Conservation (phyloP, 2,888 invertebrate species). For the Caenorhabditis uteleia region DNA sequence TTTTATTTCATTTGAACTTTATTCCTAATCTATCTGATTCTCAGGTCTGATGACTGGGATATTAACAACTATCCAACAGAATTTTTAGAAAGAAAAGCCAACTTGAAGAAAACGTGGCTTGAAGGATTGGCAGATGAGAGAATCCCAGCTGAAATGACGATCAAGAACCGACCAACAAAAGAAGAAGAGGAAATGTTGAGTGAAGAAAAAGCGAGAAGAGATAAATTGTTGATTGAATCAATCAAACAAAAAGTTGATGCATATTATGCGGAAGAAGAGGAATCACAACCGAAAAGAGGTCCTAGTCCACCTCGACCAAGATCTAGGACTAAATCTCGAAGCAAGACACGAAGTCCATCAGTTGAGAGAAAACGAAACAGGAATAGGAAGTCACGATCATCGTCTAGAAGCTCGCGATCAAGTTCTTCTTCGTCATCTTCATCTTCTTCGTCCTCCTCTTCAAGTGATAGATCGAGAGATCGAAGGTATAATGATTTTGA, state of each 20-base stretch:
- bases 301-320: background rate
- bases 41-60: slow-evolving; percentile 19
- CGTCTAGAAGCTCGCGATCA: background rate
- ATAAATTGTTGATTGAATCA: slow-evolving; percentile 2
- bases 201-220: slow-evolving; percentile 16
- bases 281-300: background rate
- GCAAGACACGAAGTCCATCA: slow-evolving; percentile 2
- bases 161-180: slow-evolving; percentile 34
- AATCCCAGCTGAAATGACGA: slow-evolving; percentile 47
- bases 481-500: slow-evolving; percentile 8
- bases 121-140: slow-evolving; percentile 14
- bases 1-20: background rate
- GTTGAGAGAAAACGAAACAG: background rate
- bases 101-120: slow-evolving; percentile 25
- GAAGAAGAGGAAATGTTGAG: slow-evolving; percentile 26
- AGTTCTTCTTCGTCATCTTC: background rate
- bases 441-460: slow-evolving; percentile 11
- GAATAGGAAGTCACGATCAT: slow-evolving; percentile 20
- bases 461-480: background rate
- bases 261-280: slow-evolving; percentile 1
- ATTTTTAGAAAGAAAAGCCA: slow-evolving; percentile 90
- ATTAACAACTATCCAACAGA: slow-evolving; percentile 70
- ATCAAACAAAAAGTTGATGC: slow-evolving; percentile 4
- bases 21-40: background rate
- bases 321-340: background rate